A percentile compares a stretch with the other conserved stretches of the same genome.
Conservation (phyloP, 2,888 invertebrate species). For the Drosophila algonquin region DNA sequence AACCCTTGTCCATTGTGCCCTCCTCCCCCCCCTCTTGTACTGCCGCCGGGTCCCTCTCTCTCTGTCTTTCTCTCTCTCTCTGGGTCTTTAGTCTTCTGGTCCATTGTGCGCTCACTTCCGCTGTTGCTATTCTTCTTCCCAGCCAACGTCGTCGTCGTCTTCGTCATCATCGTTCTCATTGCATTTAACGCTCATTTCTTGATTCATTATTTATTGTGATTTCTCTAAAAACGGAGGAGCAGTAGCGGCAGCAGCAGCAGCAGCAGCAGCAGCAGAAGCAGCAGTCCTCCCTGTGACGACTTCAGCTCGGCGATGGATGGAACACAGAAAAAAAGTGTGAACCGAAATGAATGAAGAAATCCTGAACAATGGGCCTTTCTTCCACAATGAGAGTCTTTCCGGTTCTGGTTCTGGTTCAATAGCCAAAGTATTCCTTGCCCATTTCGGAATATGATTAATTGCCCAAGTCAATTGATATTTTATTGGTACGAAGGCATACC, state of each 20-base stretch:
- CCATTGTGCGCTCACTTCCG: slow-evolving; percentile 74
- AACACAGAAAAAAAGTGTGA: slow-evolving; percentile 70
- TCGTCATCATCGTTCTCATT: slow-evolving; percentile 49
- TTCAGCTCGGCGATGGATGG: background rate
- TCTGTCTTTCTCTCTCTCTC: slow-evolving; percentile 1
- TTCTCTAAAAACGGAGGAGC: slow-evolving; percentile 68
- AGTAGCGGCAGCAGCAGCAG: slow-evolving; percentile 35
- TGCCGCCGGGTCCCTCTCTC: slow-evolving; percentile 6
- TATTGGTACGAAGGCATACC: slow-evolving; percentile 66
- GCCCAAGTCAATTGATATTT: slow-evolving; percentile 82
- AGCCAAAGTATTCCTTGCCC: slow-evolving; percentile 56
- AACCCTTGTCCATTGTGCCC: slow-evolving; percentile 36
- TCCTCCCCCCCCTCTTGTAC: background rate
- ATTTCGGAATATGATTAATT: slow-evolving; percentile 81
- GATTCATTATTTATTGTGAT: slow-evolving; percentile 81
- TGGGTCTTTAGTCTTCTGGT: slow-evolving; percentile 45
- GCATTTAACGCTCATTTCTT: slow-evolving; percentile 81
- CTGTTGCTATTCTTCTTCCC: slow-evolving; percentile 62
- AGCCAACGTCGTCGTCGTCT: slow-evolving; percentile 17
- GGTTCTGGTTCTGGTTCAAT: slow-evolving; percentile 45
- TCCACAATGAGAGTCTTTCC: slow-evolving; percentile 67
- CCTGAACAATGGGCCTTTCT: slow-evolving; percentile 52
- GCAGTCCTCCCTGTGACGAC: background rate
- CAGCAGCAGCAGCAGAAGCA: background rate
- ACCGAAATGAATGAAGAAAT: slow-evolving; percentile 57